phyloP scores from a whole-genome alignment of 2,113 vertebrate genomes.

The Enhydra lutris region DNA sequence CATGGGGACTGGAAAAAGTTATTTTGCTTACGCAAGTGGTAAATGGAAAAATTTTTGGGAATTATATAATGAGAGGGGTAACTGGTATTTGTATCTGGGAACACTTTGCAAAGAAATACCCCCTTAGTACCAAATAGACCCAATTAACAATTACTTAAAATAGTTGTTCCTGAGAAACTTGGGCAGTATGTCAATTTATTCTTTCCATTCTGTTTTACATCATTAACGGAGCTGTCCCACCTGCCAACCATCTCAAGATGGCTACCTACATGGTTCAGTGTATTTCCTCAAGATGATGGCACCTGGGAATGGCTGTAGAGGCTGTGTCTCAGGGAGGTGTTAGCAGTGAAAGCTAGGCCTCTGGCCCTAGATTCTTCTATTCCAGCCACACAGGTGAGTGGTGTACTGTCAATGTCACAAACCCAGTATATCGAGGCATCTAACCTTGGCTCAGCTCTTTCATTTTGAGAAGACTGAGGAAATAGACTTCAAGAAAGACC shows the following conservation, averaged over 20 bases:
- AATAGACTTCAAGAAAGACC: constrained; percentile 80
- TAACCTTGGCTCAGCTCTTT: constrained; percentile 83
- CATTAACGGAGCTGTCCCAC: not conserved
- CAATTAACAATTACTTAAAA: not conserved
- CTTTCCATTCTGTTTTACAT: not conserved
- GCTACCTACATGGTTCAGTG: not conserved
- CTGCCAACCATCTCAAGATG: not conserved
- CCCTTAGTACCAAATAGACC: not conserved
- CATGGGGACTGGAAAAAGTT: not conserved
- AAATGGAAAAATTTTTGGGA: not conserved
- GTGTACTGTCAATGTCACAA: constrained; percentile 63
- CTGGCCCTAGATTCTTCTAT: constrained; percentile 48
- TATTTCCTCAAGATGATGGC: not conserved
- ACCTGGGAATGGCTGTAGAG: not conserved
- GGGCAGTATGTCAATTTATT: not conserved
- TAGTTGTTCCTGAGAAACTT: not conserved
- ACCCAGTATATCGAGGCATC: constrained; percentile 79
- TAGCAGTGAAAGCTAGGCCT: not conserved
- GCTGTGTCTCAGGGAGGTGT: not conserved
- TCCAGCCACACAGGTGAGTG: constrained; percentile 64
- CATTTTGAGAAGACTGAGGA: constrained; percentile 83
- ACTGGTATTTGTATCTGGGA: not conserved
- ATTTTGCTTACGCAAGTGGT: not conserved
- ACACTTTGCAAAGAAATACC: not conserved
- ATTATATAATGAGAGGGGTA: not conserved